Percentiles rank a stretch among this genome's conserved stretches.
These are phyloP conservation scores for Coregonus suidteri DNA, from an alignment of 2,797 vertebrate species.

Conservation along the genomic window DNA sequence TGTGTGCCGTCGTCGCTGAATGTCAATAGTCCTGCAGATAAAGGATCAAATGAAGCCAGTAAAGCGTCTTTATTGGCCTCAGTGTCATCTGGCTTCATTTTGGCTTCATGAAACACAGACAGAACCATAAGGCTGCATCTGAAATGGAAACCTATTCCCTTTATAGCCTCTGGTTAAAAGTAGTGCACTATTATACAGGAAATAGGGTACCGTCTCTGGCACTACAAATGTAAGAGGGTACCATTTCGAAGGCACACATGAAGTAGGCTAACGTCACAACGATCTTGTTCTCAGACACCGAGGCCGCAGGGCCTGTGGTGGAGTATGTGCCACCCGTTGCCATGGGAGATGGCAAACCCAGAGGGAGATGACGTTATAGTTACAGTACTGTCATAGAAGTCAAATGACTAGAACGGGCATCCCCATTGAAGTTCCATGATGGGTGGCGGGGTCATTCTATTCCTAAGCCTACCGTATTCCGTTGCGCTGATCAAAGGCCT, in stretches of 20 bases:
- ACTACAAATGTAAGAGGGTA: background rate
- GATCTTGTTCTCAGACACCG: background rate
- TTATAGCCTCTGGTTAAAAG: background rate
- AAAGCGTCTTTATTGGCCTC: constrained; percentile 34
- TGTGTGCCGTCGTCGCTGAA: background rate
- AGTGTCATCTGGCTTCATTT: constrained; percentile 29
- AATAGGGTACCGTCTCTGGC: background rate
- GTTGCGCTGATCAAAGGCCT: constrained; percentile 96
- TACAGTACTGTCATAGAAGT: background rate
- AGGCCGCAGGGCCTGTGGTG: background rate
- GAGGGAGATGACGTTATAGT: background rate
- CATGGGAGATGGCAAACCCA: background rate
- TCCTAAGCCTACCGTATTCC: constrained; percentile 86
- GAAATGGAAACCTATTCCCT: background rate
- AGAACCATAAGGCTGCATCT: background rate
- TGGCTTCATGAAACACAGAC: background rate
- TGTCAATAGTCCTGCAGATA: constrained; percentile 32
- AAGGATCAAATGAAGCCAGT: constrained; percentile 31
- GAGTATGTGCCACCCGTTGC: background rate
- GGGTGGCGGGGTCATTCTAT: background rate
- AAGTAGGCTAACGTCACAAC: background rate
- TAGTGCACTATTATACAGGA: background rate
- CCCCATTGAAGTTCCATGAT: too few species aligned
- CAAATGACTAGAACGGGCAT: background rate
- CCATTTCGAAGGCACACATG: too few species aligned